Evolutionary conservation across 2,888 invertebrate genomes (phyloP), one percentile per base, ranked within the genome.

Genomic region (Phymatocera aterrima): DNA sequence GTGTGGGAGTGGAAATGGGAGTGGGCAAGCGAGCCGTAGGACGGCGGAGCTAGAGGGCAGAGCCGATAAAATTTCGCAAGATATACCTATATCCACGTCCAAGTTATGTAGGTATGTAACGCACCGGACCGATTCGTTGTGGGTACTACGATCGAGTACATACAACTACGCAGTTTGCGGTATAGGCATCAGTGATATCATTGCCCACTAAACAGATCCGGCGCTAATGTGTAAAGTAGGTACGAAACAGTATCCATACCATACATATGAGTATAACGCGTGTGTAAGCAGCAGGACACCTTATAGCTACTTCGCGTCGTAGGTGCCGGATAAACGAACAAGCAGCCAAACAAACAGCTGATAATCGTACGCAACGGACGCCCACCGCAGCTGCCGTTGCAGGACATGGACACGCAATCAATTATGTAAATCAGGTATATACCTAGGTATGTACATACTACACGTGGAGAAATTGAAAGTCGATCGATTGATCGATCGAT

Each of bases 61-160:
- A 61, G 61, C 37, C 70, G 70, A 75, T 77, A 70, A 77, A 46
- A 78, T 65, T 70, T 70, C 24, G 57, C 61, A 78, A 79, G 74
- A 57, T 31, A n/a, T n/a, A n/a, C n/a, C n/a, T n/a, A n/a, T n/a
- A 74, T 57, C 61, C 61, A 61, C 34, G 34, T 64, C 61, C 61
- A 21, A 64, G 34, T 37, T 37, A 64, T 8, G 37, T 37, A 8
- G 6, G 54, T 8, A 51, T 46, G 18, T 12, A 57, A n/a, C n/a
- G n/a, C n/a, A n/a, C n/a, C n/a, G n/a, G n/a, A n/a, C n/a, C n/a
- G n/a, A n/a, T n/a, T n/a, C n/a, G n/a, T n/a, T n/a, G n/a, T n/a
- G n/a, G n/a, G n/a, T n/a, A n/a, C n/a, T n/a, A n/a, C n/a, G n/a
- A n/a, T n/a, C n/a, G n/a, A n/a, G n/a, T n/a, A n/a, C n/a, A n/a